Evolutionary conservation across 2,113 vertebrate species (phyloP).

Genomic region (Apodemus speciosus): DNA sequence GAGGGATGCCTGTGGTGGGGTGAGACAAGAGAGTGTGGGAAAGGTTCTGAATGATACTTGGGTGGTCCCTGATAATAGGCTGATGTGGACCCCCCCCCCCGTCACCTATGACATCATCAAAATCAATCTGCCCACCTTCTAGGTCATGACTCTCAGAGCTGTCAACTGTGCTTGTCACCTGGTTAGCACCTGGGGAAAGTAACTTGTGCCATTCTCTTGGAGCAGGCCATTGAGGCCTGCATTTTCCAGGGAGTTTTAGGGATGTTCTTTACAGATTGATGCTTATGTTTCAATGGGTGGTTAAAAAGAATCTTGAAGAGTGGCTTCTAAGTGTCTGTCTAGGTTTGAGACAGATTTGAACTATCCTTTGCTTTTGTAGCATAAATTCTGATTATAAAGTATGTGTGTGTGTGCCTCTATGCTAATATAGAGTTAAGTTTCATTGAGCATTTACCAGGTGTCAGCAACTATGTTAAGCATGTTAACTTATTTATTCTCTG

Average conservation of each 20-base stretch:
- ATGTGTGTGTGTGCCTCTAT: neutral
- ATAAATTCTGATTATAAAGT: constrained; percentile 42
- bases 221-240: constrained; percentile 89
- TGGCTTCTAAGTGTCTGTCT: constrained; percentile 43
- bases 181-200: constrained; percentile 92
- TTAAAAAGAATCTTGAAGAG: neutral
- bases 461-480: neutral
- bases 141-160: constrained; percentile 85
- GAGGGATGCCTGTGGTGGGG: constrained; percentile 89
- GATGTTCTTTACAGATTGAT: neutral
- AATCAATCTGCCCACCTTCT: constrained; percentile 92
- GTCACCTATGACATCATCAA: constrained; percentile 93
- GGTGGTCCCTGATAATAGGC: constrained; percentile 92
- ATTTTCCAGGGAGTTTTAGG: neutral
- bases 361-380: constrained; percentile 1
- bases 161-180: constrained; percentile 95
- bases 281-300: neutral
- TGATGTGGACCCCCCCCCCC: constrained; percentile 88
- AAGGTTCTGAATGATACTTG: constrained; percentile 92
- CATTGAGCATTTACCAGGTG: neutral
- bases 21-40: constrained; percentile 93
- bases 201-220: constrained; percentile 87
- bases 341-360: constrained; percentile 11
- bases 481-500: constrained; percentile 35
- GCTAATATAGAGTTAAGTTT: constrained; percentile 30